Base-by-base conservation (phyloP, 2,888 invertebrate species). In the Nycteola revayana region DNA sequence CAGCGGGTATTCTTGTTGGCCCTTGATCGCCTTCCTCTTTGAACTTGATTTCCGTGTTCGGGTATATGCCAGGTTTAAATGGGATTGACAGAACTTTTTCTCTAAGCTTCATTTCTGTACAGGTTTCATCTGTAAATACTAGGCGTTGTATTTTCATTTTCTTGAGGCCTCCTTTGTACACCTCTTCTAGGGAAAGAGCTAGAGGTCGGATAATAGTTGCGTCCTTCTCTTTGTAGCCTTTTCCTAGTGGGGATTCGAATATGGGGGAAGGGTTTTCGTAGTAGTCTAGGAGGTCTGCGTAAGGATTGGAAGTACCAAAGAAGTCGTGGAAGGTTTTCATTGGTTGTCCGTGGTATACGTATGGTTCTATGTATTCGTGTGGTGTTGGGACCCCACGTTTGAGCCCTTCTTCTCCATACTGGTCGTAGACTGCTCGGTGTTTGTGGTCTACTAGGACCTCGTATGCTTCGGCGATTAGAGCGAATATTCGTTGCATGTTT, bases 391-490 rank as follows among this genome's bases (percentile, higher is more conserved):
- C 92, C 0, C 96, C 96, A 59, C 90, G 91, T 71, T 96, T 96
- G 25, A 97, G 84, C 0, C 96, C 96, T 60, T 94, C 94, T 75
- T 96, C 96, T 0, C 97, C 97, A 76, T 94, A 97, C 62, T 95
- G 95, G 77, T 97, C 96, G 81, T 94, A 98, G 8, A 96, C 92
- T 7, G 95, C 93, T 36, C 94, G 89, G 41, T 81, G 82, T 42
- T 92, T 79, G 24, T 93, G 91, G 72, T 94, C 88, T 1, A 92
- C 90, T 11, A 96, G 83, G 5, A 95, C 93, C 60, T 96, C 95
- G 69, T 93, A 96, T 0, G 96, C 95, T 85, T 95, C 95, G 17
- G 92, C 93, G 30, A 94, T 90, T 9, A 93, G 76, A 1, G 90
- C 74, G 69, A 94, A 94, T 49, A 92, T 85, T 33, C 83, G 70